A percentile compares a stretch with the other conserved stretches of the same genome.
phyloP scores from a whole-genome alignment of 2,797 vertebrate genomes.

The Onychomys arenicola region DNA sequence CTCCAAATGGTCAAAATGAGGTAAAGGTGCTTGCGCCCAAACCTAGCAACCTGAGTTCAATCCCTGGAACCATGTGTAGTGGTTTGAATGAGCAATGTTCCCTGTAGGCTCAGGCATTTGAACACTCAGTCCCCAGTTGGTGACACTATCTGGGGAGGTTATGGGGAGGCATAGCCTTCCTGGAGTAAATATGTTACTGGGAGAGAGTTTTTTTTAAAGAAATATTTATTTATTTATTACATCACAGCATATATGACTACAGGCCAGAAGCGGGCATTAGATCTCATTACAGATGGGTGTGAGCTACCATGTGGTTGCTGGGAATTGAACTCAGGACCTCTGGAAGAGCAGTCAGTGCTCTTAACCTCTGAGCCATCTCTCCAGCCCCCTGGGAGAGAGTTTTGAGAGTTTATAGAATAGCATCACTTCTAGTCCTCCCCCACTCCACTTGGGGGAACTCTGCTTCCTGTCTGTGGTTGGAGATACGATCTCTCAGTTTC shows the following conservation, averaged over 20 bases:
- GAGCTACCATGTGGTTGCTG: no score
- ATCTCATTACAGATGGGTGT: no score
- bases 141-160: not conserved
- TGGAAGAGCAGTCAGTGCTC: no score
- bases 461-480: not conserved
- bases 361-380: no score
- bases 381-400: not conserved
- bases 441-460: no score
- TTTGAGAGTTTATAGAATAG: not conserved
- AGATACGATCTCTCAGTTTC: not conserved
- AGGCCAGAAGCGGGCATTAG: no score
- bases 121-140: not conserved
- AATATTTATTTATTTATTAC: no score
- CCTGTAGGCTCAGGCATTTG: not conserved
- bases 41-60: not conserved
- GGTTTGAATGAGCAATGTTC: not conserved
- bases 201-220: no score
- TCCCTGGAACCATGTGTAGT: not conserved
- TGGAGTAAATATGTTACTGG: not conserved
- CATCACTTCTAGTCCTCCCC: not conserved
- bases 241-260: no score
- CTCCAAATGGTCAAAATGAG: conserved; percentile 57
- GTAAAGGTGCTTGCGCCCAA: not conserved
- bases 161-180: not conserved
- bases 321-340: no score